Conservation (phyloP, 1,140 invertebrate species). For the Pseudachorutes palmiensis region DNA sequence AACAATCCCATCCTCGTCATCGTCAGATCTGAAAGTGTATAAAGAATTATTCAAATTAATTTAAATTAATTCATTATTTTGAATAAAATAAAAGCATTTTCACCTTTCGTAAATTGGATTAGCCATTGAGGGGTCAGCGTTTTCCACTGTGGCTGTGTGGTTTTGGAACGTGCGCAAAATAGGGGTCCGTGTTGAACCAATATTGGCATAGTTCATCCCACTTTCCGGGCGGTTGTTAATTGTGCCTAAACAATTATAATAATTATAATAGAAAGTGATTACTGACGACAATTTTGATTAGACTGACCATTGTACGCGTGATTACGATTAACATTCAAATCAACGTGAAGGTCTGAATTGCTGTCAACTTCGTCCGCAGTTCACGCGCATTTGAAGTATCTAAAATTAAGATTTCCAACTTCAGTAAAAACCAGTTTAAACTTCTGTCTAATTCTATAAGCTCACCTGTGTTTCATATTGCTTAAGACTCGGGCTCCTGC, state of each 20-base stretch:
- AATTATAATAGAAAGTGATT: not conserved
- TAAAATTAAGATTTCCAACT: slow-evolving; percentile 30
- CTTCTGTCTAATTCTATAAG: not conserved
- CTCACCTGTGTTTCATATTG: slow-evolving; percentile 70
- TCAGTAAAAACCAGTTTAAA: slow-evolving; percentile 8
- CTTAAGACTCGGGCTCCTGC: slow-evolving; percentile 54
- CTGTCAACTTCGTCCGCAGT: slow-evolving; percentile 34
- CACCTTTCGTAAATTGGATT: slow-evolving; percentile 54
- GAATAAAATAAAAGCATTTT: too few relatives aligned
- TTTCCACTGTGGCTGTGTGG: slow-evolving; percentile 36
- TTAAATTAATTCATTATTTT: not conserved
- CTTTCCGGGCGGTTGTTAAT: not conserved
- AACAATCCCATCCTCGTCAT: slow-evolving; percentile 51
- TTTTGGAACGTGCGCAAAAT: slow-evolving; percentile 45
- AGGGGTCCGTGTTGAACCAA: slow-evolving; percentile 43
- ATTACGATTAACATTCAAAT: slow-evolving; percentile 73
- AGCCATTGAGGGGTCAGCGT: slow-evolving; percentile 48
- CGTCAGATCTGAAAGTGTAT: slow-evolving; percentile 48
- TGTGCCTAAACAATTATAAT: not conserved
- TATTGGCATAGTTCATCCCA: slow-evolving; percentile 6
- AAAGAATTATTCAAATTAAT: not conserved
- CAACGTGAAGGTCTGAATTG: slow-evolving; percentile 44
- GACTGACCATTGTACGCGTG: slow-evolving; percentile 76
- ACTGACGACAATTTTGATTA: too few relatives aligned
- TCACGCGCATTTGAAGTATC: slow-evolving; percentile 79